Conservation (phyloP, 2,888 invertebrate species). For the Plagiodera versicolora region DNA sequence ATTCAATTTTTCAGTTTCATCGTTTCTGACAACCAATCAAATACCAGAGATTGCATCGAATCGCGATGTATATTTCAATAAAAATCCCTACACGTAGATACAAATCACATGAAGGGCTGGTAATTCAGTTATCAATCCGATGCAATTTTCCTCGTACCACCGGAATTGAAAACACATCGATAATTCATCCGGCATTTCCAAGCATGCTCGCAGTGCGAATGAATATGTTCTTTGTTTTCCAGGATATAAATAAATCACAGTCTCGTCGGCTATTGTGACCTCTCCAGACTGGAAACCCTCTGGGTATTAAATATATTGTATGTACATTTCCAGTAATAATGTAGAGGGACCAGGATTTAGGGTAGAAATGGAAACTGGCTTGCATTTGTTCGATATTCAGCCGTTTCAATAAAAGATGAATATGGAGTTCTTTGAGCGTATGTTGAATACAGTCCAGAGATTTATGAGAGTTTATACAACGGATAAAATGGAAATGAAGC, state of each 20-base stretch:
- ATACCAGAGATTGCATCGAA: too few relatives aligned
- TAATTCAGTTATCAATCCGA: background rate
- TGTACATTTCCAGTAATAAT: background rate
- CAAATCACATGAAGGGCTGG: background rate
- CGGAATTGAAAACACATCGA: constrained; percentile 1
- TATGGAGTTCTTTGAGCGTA: too few relatives aligned
- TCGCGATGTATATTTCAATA: background rate
- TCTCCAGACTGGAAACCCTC: background rate
- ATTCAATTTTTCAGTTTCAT: too few relatives aligned
- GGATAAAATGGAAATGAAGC: too few relatives aligned
- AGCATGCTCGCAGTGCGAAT: background rate
- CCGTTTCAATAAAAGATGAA: too few relatives aligned
- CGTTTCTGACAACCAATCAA: background rate
- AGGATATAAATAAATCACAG: background rate
- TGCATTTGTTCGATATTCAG: too few relatives aligned
- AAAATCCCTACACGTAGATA: background rate
- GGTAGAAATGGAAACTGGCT: too few relatives aligned
- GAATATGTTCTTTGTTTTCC: background rate
- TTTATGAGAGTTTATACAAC: too few relatives aligned
- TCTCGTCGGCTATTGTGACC: background rate
- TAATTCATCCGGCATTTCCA: background rate
- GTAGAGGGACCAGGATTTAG: too few relatives aligned
- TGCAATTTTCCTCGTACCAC: background rate
- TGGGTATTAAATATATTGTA: background rate
- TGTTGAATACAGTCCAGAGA: too few relatives aligned